These are phyloP conservation scores for Ctenodactylus gundi DNA, from an alignment of 2,113 vertebrate genomes.

Conservation along the genomic window DNA sequence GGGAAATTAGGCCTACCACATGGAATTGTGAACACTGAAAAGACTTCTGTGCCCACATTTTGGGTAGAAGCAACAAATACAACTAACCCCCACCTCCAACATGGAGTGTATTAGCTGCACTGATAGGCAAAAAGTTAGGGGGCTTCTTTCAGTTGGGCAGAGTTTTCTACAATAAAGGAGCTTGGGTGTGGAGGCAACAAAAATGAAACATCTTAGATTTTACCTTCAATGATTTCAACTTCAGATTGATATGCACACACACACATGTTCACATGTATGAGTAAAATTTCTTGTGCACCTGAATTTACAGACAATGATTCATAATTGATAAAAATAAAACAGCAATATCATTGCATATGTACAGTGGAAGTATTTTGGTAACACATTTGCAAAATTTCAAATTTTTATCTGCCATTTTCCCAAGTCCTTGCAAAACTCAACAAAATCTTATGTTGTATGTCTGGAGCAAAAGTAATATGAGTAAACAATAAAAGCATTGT, in stretches of 20 bases:
- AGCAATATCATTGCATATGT: neutral
- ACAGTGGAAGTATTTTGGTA: neutral
- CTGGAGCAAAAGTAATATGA: neutral
- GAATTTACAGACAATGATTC: neutral
- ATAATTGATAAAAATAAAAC: neutral
- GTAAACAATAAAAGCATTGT: conserved; percentile 21
- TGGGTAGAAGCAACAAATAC: neutral
- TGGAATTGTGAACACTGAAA: neutral
- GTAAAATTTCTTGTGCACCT: neutral
- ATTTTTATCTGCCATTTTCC: neutral
- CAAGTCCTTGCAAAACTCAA: neutral
- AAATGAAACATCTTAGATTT: neutral
- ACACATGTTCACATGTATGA: too few relatives aligned
- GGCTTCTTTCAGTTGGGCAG: neutral
- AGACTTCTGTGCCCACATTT: neutral
- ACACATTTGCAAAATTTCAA: neutral
- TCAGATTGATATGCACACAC: neutral
- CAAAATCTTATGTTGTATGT: neutral
- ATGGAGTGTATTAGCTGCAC: neutral
- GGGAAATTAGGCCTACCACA: neutral
- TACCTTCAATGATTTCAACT: neutral
- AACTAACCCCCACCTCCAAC: neutral
- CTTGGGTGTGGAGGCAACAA: fast-evolving
- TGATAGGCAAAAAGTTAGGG: neutral
- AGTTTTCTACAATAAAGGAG: neutral